Percentiles rank a stretch among this genome's conserved stretches.
Evolutionary conservation across 2,888 invertebrate genomes (phyloP).

Genomic region (Amphipoea lucens): DNA sequence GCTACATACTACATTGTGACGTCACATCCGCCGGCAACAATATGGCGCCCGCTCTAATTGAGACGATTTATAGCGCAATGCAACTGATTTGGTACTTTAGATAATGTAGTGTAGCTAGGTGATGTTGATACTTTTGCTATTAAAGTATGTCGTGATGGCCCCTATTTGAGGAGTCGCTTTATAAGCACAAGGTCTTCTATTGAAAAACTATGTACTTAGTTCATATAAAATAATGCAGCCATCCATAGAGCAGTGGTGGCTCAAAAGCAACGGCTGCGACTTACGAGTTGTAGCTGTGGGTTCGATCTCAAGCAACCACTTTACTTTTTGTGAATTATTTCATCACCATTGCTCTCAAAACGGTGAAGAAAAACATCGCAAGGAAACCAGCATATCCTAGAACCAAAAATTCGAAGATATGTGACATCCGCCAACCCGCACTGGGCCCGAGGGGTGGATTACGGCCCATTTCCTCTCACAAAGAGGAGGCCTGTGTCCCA

Average conservation of each 20-base stretch:
- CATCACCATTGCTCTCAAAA: too few relatives aligned
- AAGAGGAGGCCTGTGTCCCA: neutral
- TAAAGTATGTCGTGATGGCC: too few relatives aligned
- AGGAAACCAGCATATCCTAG: neutral
- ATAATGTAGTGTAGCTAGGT: neutral
- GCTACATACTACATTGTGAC: conserved; percentile 42
- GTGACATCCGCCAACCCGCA: neutral
- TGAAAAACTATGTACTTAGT: neutral
- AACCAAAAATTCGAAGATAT: neutral
- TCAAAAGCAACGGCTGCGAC: neutral
- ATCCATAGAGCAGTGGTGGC: neutral
- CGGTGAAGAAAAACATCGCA: neutral
- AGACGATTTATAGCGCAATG: conserved; percentile 49
- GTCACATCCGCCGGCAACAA: conserved; percentile 62
- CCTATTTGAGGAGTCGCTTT: neutral
- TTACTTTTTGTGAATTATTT: neutral
- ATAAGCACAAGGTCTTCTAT: neutral
- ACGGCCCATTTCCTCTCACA: neutral
- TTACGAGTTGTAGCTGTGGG: neutral
- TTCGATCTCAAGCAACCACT: neutral
- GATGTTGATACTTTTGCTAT: conserved; percentile 23
- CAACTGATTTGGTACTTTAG: conserved; percentile 48
- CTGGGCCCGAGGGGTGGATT: neutral
- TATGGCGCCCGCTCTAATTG: conserved; percentile 63
- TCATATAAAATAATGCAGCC: neutral